These are phyloP conservation scores for Drosophila busckii DNA, from an alignment of 1,140 invertebrate species.

Conservation along the genomic window DNA sequence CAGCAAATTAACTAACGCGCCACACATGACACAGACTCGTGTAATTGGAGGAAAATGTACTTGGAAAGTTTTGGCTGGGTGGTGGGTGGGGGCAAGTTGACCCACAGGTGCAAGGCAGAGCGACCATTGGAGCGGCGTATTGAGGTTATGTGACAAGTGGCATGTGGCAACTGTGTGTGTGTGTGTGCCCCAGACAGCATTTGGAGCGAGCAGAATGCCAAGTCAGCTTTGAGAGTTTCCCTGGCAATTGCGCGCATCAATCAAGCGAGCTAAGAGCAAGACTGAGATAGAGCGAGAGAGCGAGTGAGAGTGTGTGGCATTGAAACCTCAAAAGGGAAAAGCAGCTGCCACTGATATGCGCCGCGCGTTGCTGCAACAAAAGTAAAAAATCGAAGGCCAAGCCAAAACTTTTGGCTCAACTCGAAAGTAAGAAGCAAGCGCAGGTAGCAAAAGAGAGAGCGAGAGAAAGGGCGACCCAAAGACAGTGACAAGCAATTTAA, in stretches of 20 bases:
- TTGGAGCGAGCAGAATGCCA: slow-evolving; percentile 21
- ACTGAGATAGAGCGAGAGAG: too few species aligned
- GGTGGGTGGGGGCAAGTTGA: too few species aligned
- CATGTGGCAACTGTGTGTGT: neutral
- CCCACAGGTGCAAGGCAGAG: slow-evolving; percentile 21
- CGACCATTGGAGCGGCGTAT: slow-evolving; percentile 17
- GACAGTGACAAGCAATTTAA: too few species aligned
- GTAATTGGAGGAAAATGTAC: too few species aligned
- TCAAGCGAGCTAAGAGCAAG: too few species aligned
- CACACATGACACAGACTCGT: too few species aligned
- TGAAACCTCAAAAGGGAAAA: neutral
- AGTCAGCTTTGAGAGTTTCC: too few species aligned
- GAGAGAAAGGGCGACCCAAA: neutral
- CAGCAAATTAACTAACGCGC: slow-evolving; percentile 68
- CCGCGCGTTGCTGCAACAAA: too few species aligned
- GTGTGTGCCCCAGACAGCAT: slow-evolving; percentile 28
- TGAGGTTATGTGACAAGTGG: slow-evolving; percentile 46
- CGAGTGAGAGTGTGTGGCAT: too few species aligned
- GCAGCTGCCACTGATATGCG: slow-evolving; percentile 26
- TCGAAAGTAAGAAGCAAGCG: neutral
- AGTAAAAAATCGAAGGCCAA: slow-evolving; percentile 60
- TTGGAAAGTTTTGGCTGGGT: too few species aligned
- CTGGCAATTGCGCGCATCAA: too few species aligned
- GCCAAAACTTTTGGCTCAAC: slow-evolving; percentile 17
- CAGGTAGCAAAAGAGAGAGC: neutral